Conservation (phyloP, 2,888 invertebrate species). For the Drosophila aldrichi region DNA sequence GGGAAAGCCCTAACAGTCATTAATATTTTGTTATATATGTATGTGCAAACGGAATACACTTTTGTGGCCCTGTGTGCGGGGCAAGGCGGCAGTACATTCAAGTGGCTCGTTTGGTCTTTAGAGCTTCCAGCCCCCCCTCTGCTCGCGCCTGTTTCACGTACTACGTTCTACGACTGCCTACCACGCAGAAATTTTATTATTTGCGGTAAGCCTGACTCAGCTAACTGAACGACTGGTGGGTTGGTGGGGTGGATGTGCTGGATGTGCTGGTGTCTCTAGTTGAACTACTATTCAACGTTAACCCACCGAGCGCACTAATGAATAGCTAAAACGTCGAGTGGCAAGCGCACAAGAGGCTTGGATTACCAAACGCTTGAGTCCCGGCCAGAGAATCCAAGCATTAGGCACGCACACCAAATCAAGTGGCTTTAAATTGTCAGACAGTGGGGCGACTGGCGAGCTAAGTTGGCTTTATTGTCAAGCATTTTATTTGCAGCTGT, state of each 20-base stretch:
- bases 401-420: constrained; percentile 76
- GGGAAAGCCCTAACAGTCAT: constrained; percentile 1
- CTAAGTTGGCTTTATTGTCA: constrained; percentile 42
- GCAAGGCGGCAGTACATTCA: constrained; percentile 16
- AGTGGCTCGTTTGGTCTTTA: constrained; percentile 42
- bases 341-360: constrained; percentile 51
- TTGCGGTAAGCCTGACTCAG: constrained; percentile 50
- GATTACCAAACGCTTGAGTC: constrained; percentile 56
- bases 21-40: constrained; percentile 15
- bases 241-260: background rate
- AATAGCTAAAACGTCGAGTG: constrained; percentile 61
- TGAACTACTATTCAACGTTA: constrained; percentile 27
- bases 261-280: constrained; percentile 8
- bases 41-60: background rate
- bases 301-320: constrained; percentile 43
- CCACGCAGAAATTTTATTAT: constrained; percentile 56
- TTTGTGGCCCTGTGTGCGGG: constrained; percentile 7
- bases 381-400: constrained; percentile 58
- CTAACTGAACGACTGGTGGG: constrained; percentile 20
- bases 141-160: constrained; percentile 12
- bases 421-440: constrained; percentile 75
- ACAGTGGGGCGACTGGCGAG: constrained; percentile 29
- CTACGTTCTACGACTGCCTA: constrained; percentile 25
- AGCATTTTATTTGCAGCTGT: constrained; percentile 10
- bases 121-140: constrained; percentile 3